Percentiles rank a stretch among this genome's conserved stretches.
These are phyloP conservation scores for Hydrozoanthus gracilis DNA, from an alignment of 92 coral and sea anemone genomes.

Conservation along the genomic window DNA sequence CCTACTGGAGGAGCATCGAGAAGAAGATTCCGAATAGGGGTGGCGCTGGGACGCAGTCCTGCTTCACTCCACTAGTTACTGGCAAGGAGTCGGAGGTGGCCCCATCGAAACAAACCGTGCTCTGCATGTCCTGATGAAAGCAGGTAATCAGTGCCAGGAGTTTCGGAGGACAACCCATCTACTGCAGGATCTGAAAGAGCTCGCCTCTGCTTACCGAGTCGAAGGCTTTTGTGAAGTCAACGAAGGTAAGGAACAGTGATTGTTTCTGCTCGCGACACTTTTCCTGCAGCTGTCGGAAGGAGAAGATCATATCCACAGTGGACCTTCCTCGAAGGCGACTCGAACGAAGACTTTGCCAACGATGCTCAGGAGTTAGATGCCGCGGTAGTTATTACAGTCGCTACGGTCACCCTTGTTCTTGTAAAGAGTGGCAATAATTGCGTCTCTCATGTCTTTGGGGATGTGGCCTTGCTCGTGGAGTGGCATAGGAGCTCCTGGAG, in stretches of 20 bases:
- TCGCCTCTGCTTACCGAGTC: neutral
- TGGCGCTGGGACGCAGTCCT: constrained; percentile 1
- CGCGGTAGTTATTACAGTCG: no score
- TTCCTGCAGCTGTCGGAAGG: neutral
- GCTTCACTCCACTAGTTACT: constrained; percentile 8
- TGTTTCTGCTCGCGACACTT: no score
- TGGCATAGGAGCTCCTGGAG: constrained; percentile 16
- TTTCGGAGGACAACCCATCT: constrained; percentile 15
- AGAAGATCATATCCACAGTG: no score
- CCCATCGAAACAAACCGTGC: neutral
- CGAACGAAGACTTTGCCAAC: neutral
- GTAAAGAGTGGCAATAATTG: neutral
- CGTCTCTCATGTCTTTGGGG: constrained; percentile 15
- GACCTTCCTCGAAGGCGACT: neutral
- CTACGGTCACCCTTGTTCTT: no score
- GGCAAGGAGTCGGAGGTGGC: neutral
- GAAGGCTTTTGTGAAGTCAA: no score
- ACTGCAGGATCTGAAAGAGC: constrained; percentile 13
- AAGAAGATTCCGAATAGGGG: no score
- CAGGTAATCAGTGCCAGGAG: constrained; percentile 5
- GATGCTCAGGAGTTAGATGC: neutral
- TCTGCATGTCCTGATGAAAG: constrained; percentile 10
- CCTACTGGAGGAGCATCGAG: no score
- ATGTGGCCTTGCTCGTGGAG: constrained; percentile 21
- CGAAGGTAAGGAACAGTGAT: neutral